Evolutionary conservation across 2,888 invertebrate genomes (phyloP).

Genomic region (Melanophora roralis): DNA sequence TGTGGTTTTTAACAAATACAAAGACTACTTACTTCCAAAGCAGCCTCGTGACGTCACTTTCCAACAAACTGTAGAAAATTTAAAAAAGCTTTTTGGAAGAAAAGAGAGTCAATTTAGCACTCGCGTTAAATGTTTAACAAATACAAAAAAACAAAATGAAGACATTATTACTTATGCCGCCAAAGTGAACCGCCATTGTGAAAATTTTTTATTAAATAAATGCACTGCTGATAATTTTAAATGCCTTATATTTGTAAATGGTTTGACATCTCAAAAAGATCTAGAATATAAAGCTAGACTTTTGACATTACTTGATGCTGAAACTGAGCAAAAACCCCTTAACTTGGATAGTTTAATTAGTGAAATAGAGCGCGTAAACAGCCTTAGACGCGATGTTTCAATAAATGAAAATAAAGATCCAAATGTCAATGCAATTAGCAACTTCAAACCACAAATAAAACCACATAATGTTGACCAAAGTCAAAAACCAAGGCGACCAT

Average conservation of each 20-base stretch:
- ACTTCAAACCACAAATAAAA: background rate
- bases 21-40: constrained; percentile 39
- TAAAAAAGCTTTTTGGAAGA: constrained; percentile 32
- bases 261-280: constrained; percentile 18
- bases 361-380: constrained; percentile 12
- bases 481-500: constrained; percentile 33
- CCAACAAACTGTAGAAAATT: constrained; percentile 8
- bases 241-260: constrained; percentile 37
- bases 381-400: background rate
- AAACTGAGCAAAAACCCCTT: background rate
- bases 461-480: background rate
- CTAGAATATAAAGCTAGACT: constrained; percentile 29
- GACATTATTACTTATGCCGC: constrained; percentile 22
- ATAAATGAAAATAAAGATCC: background rate
- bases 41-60: constrained; percentile 34
- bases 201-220: constrained; percentile 41
- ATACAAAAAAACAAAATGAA: background rate
- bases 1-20: constrained; percentile 26
- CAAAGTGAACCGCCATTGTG: constrained; percentile 34
- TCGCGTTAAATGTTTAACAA: constrained; percentile 7
- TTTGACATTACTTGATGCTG: constrained; percentile 26
- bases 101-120: constrained; percentile 22
- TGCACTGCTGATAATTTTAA: constrained; percentile 41
- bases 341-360: constrained; percentile 9
- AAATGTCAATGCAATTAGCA: background rate